Conservation (phyloP, 2,888 invertebrate genomes). For the Dryadula phaetusa region DNA sequence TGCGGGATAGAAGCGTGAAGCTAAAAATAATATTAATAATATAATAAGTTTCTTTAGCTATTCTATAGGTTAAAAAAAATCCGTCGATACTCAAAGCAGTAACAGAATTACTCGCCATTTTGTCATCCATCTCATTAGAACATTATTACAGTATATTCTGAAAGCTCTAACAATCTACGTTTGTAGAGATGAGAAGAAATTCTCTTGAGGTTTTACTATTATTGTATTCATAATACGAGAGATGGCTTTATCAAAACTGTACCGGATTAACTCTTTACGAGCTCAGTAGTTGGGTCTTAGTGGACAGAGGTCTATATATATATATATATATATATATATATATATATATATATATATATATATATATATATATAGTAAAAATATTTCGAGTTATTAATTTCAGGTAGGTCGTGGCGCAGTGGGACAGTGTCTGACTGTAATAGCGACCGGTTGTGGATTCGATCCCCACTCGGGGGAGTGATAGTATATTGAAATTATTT, state of each 20-base stretch:
- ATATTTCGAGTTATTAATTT: no score
- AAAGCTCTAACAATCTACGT: neutral
- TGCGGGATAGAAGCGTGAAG: no score
- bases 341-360: no score
- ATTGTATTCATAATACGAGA: neutral
- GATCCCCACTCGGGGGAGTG: no score
- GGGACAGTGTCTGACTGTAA: no score
- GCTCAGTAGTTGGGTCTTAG: neutral
- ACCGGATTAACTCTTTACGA: neutral
- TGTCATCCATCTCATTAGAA: neutral
- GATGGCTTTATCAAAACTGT: neutral
- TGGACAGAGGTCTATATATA: neutral
- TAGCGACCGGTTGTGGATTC: no score
- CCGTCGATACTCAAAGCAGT: neutral
- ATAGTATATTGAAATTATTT: no score
- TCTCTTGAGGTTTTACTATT: constrained; percentile 17
- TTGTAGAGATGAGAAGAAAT: neutral
- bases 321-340: no score
- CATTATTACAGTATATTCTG: constrained; percentile 1
- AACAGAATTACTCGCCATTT: neutral
- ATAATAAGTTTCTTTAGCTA: no score
- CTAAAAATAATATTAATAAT: no score
- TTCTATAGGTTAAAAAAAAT: neutral
- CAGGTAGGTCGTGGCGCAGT: no score
- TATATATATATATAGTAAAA: no score